Evolutionary conservation across 2,888 invertebrate species (phyloP).

Genomic region (Chesias legatella): DNA sequence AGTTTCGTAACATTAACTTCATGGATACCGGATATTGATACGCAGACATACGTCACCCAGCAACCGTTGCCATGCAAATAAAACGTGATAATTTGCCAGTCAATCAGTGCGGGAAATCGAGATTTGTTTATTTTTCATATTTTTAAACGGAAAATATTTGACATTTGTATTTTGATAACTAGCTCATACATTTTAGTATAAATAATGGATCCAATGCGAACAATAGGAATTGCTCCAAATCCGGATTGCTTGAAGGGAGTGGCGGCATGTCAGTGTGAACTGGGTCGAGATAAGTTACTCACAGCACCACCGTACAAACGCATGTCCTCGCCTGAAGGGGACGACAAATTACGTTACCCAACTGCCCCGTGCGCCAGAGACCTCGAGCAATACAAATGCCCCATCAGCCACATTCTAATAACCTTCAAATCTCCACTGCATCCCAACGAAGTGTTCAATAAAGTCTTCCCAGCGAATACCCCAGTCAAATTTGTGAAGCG

Average conservation of each 20-base stretch:
- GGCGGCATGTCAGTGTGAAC: constrained; percentile 63
- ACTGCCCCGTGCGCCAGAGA: constrained; percentile 65
- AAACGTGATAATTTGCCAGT: constrained; percentile 28
- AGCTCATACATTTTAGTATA: constrained; percentile 4
- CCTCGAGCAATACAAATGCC: constrained; percentile 57
- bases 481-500: constrained; percentile 66
- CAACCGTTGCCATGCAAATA: constrained; percentile 46
- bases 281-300: constrained; percentile 68
- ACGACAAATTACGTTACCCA: constrained; percentile 51
- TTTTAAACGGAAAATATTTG: constrained; percentile 16
- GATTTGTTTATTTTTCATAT: constrained; percentile 24
- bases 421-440: constrained; percentile 65
- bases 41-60: constrained; percentile 29
- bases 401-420: constrained; percentile 62
- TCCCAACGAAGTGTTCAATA: constrained; percentile 60
- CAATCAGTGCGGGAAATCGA: constrained; percentile 20
- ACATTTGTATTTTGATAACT: constrained; percentile 4
- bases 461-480: constrained; percentile 69
- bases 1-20: no score
- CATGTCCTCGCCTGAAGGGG: constrained; percentile 35
- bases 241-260: constrained; percentile 46
- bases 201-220: constrained; percentile 39
- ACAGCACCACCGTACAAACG: constrained; percentile 66
- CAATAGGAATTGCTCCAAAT: constrained; percentile 50
- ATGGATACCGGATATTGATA: not conserved